phyloP scores from a whole-genome alignment of 2,797 vertebrate species.

The Melanotaenia boesemani region DNA sequence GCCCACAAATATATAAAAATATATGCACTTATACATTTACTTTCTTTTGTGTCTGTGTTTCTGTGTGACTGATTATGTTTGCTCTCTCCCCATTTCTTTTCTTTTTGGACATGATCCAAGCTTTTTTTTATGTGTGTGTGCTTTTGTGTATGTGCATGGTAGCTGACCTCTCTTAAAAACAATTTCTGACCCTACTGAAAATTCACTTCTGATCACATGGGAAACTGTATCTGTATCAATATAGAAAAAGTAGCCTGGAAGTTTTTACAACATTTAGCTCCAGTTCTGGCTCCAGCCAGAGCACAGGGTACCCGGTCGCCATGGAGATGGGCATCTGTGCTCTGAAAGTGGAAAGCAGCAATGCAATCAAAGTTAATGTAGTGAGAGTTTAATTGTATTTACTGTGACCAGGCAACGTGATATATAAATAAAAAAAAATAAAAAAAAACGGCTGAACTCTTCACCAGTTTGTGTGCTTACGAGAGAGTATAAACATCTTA shows the following conservation, averaged over 20 bases:
- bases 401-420: background rate
- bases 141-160: slow-evolving; percentile 9
- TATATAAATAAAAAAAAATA: background rate
- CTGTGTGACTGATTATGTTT: background rate
- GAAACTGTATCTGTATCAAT: slow-evolving; percentile 74
- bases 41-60: slow-evolving; percentile 4
- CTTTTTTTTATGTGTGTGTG: background rate
- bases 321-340: slow-evolving; percentile 51
- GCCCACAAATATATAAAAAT: slow-evolving; percentile 25
- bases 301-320: slow-evolving; percentile 33
- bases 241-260: slow-evolving; percentile 55
- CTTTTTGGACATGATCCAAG: slow-evolving; percentile 32
- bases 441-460: background rate
- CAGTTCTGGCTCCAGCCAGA: slow-evolving; percentile 19
- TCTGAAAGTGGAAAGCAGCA: slow-evolving; percentile 25
- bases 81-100: slow-evolving; percentile 3
- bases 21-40: slow-evolving; percentile 13
- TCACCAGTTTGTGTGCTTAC: background rate
- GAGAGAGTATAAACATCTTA: no score
- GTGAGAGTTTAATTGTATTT: background rate
- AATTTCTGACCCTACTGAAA: slow-evolving; percentile 56
- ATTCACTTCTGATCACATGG: slow-evolving; percentile 61
- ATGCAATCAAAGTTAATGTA: background rate
- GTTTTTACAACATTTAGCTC: slow-evolving; percentile 52
- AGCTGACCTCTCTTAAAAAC: slow-evolving; percentile 60